Conservation (phyloP, 2,888 invertebrate species). For the Orthonevra nobilis region DNA sequence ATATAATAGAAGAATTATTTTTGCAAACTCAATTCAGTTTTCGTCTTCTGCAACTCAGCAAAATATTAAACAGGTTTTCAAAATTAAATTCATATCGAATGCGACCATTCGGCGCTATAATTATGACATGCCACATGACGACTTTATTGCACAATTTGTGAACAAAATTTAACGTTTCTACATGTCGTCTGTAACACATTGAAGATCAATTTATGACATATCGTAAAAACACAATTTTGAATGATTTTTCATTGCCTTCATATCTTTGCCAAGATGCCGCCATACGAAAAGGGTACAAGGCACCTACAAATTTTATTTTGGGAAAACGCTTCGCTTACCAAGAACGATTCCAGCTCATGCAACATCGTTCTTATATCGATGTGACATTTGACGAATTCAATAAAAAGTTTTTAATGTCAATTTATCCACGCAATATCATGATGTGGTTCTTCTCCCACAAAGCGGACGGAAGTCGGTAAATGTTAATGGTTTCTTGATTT, state of each 20-base stretch:
- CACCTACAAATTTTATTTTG: conserved; percentile 21
- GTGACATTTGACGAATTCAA: conserved; percentile 62
- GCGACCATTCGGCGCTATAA: no score
- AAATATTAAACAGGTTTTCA: no score
- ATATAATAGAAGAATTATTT: no score
- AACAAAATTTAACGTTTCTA: conserved; percentile 3
- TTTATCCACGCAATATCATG: conserved; percentile 35
- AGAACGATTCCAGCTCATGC: not conserved
- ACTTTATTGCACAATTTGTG: no score
- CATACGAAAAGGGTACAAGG: conserved; percentile 3
- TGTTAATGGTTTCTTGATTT: conserved; percentile 53
- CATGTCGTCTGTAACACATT: conserved; percentile 1
- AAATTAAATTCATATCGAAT: no score
- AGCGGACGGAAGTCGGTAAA: conserved; percentile 51
- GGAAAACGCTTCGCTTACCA: conserved; percentile 24
- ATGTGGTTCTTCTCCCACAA: conserved; percentile 24
- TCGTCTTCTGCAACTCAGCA: no score
- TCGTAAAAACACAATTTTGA: conserved; percentile 46
- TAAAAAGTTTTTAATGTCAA: conserved; percentile 60
- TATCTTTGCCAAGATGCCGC: not conserved
- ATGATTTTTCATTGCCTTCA: conserved; percentile 29
- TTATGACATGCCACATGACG: no score
- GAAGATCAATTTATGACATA: conserved; percentile 41
- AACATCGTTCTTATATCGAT: conserved; percentile 41
- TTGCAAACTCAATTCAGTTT: no score